Base-by-base conservation (phyloP, 2,797 vertebrate species). In the Pampus argenteus region DNA sequence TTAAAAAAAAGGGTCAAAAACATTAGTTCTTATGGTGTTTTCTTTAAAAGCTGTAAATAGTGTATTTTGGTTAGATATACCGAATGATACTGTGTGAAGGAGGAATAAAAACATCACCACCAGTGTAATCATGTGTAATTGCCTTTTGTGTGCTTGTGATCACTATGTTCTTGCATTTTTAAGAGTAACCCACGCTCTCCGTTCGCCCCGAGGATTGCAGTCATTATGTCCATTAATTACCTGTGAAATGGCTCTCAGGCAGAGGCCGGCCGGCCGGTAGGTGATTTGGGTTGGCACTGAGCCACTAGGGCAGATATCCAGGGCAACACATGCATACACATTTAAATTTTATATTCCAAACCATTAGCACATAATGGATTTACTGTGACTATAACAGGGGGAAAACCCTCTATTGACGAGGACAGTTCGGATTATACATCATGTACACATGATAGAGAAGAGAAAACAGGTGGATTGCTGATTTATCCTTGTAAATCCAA, bases 161-260 rank as follows among this genome's bases (percentile, higher is more conserved):
- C 26, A 58, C 72, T 29, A 31, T 62, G 59, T 80, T 68, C n/a
- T 25, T 83, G 68, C 51, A 17, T 79, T 83, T 66, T 61, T 58
- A 36, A 66, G 52, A 47, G 47, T 23, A 59, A 23, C 20, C 34
- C 72, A 26, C 23, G 7, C 74, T 78, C 67, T 68, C 36, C 9
- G 49, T 73, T 76, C 59, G 62, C 15, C 36, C 42, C 64, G 57
- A 70, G 71, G 92, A 88, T 90, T 88, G 83, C 62, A 61, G 82
- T 87, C 86, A 93, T 94, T 94, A 93, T 88, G 83, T 85, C 68
- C 78, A 90, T 93, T 94, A 93, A 94, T 94, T 90, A 92, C 87
- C 93, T 94, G 92, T 94, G 90, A 94, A 94, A 94, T 92, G 77
- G 83, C 82, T 90, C 81, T 84, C 76, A 82, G 81, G 66, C 82